These are phyloP conservation scores for Drosophila meridiana DNA, from an alignment of 2,888 invertebrate species.

Conservation along the genomic window DNA sequence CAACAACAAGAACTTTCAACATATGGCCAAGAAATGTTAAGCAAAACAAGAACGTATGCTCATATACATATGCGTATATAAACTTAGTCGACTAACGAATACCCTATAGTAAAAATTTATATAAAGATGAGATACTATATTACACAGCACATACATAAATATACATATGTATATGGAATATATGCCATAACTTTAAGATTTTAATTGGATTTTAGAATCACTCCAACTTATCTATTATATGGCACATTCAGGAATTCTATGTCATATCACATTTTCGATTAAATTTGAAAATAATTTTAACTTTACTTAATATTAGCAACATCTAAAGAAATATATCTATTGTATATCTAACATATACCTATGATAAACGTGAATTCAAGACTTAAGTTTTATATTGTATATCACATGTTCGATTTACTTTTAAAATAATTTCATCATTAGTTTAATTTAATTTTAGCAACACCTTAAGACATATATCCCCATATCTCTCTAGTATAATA, in stretches of 20 bases:
- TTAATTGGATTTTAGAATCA: too few species aligned
- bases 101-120: conserved; percentile 12
- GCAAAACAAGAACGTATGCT: conserved; percentile 10
- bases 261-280: too few species aligned
- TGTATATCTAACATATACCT: not conserved
- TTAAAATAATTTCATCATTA: not conserved
- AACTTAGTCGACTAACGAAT: conserved; percentile 16
- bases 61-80: not conserved
- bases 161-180: not conserved
- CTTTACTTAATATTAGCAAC: too few species aligned
- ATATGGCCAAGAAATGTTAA: conserved; percentile 43
- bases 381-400: not conserved
- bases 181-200: not conserved
- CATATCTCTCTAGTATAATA: not conserved
- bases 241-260: too few species aligned
- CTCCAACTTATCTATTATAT: not conserved
- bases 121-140: not conserved
- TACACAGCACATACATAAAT: not conserved
- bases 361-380: not conserved
- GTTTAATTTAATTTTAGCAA: not conserved
- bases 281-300: too few species aligned
- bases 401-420: not conserved
- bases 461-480: not conserved
- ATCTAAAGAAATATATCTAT: too few species aligned
- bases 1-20: conserved; percentile 31